Evolutionary conservation across 2,797 vertebrate genomes (phyloP).

Genomic region (Clamator glandarius): DNA sequence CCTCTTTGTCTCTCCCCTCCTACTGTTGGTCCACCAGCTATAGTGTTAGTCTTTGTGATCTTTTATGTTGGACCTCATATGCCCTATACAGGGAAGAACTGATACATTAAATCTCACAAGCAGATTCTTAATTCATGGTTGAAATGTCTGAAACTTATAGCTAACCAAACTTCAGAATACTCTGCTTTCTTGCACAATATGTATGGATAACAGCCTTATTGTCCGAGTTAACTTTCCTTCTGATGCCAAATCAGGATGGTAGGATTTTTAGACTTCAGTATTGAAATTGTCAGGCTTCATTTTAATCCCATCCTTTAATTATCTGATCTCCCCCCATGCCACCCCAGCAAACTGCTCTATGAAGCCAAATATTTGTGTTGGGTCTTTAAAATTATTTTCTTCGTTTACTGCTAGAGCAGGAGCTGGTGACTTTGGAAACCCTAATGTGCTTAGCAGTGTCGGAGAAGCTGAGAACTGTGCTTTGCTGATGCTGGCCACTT

Average conservation of each 20-base stretch:
- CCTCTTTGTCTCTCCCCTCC: too few relatives aligned
- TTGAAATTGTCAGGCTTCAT: slow-evolving; percentile 13
- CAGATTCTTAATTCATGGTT: not conserved
- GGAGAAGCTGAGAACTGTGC: not conserved
- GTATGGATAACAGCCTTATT: not conserved
- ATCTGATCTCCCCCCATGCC: not conserved
- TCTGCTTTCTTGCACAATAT: not conserved
- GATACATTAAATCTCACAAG: not conserved
- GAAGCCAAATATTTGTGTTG: slow-evolving; percentile 29
- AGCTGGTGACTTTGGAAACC: not conserved
- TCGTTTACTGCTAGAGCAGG: not conserved
- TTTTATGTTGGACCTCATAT: too few relatives aligned
- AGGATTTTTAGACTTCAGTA: not conserved
- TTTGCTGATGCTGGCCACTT: not conserved
- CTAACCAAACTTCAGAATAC: not conserved
- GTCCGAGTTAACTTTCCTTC: too few relatives aligned
- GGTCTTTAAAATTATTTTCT: not conserved
- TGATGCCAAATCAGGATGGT: too few relatives aligned
- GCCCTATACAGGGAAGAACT: not conserved
- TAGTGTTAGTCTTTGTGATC: too few relatives aligned
- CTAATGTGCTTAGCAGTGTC: rapidly evolving
- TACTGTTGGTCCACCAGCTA: too few relatives aligned
- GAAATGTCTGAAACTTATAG: not conserved
- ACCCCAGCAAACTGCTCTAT: not conserved
- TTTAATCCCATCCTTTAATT: slow-evolving; percentile 40